Evolutionary conservation across 2,888 invertebrate genomes (phyloP).

Genomic region (Fabriciana adippe): DNA sequence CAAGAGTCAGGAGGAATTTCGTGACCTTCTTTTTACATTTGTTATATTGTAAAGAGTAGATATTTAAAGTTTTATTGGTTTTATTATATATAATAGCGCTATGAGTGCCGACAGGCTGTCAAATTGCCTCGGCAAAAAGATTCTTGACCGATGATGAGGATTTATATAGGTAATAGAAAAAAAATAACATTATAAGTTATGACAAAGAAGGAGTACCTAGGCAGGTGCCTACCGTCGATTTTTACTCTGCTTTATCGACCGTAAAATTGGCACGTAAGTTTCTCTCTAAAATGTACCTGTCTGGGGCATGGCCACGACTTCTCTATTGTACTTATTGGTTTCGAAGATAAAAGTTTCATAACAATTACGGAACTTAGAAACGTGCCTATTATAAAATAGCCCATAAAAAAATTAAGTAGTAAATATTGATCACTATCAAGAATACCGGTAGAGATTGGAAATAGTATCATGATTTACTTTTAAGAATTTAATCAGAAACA

Average conservation of each 20-base stretch:
- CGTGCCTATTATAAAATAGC: slow-evolving; percentile 20
- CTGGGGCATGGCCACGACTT: slow-evolving; percentile 45
- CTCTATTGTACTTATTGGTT: slow-evolving; percentile 50
- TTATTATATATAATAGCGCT: too few species aligned
- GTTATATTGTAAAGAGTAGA: too few species aligned
- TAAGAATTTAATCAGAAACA: too few species aligned
- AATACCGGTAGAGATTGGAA: background rate
- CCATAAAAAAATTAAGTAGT: slow-evolving; percentile 22
- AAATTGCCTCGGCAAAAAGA: too few species aligned
- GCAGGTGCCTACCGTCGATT: background rate
- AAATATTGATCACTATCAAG: slow-evolving; percentile 18
- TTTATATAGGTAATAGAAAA: too few species aligned
- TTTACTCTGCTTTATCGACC: slow-evolving; percentile 25
- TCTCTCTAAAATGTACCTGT: slow-evolving; percentile 23
- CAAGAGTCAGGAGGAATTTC: too few species aligned
- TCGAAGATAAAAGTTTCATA: slow-evolving; percentile 62
- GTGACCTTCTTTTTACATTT: too few species aligned
- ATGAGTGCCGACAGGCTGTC: too few species aligned
- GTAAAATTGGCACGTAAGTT: slow-evolving; percentile 34
- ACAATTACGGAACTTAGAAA: slow-evolving; percentile 43
- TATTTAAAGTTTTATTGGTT: too few species aligned
- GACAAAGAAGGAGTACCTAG: background rate
- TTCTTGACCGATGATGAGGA: too few species aligned
- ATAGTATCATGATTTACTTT: too few species aligned
- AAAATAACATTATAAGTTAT: too few species aligned